Evolutionary conservation across 1,140 invertebrate species (phyloP), one percentile per base, ranked within the genome.

Genomic region (Aphis craccivora): DNA sequence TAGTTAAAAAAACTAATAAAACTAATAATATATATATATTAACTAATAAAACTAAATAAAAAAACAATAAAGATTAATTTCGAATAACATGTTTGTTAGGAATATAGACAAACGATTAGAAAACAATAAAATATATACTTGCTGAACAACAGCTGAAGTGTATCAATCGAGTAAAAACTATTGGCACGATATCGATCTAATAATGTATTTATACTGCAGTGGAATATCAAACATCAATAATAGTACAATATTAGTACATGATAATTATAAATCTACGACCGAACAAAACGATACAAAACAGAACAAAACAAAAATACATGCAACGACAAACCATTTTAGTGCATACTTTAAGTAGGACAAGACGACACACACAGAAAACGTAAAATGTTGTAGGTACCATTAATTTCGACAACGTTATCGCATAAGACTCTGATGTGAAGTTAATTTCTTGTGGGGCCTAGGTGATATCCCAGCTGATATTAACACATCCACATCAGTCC

Each of bases 391-490:
- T 51, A 51, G 11, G 20, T 87, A 87, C 84, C 84, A 87, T 87
- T 87, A 2, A 51, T 48, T 88, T 88, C 30, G 37, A 88, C 8
- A 51, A 45, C 35, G n/a, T 30, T 91, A 94, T 51, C 93, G 93
- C 48, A 94, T 94, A 3, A 60, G 35, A 45, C 76, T 93, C 43
- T 94, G 88, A 94, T 94, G 94, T 25, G 91, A 94, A 93, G 87
- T 95, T 94, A 88, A 92, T 91, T 94, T 91, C 90, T 94, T 94
- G 35, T 76, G 86, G 45, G 90, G 93, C 67, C 90, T 84, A 40
- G 93, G 93, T 25, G 93, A 94, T 60, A 94, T 92, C 14, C 93
- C 93, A 22, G 93, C 51, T 35, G 91, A 92, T 51, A 84, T 84
- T 51, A 92, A 30, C 18, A 48, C 55, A 91, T 91, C 90, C 76